Evolutionary conservation across 2,113 vertebrate species (phyloP).

Genomic region (Cricetomys ansorgei): DNA sequence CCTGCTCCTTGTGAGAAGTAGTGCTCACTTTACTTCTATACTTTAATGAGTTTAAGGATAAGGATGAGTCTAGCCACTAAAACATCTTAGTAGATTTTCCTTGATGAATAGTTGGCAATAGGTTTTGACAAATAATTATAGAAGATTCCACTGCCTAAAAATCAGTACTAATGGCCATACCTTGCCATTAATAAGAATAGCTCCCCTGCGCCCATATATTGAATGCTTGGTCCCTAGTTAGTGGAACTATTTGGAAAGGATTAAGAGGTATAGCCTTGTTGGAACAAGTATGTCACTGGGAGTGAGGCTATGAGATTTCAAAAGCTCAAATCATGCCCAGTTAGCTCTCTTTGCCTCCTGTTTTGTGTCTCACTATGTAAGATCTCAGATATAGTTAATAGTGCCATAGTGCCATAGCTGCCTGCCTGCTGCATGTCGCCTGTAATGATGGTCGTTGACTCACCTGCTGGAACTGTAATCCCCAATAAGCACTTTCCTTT

Average conservation of each 20-base stretch:
- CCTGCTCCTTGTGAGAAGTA: background rate
- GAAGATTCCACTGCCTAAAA: background rate
- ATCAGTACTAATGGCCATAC: background rate
- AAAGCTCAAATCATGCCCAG: too few relatives aligned
- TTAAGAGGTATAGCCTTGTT: background rate
- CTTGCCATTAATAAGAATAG: background rate
- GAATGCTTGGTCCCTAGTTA: background rate
- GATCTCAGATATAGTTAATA: background rate
- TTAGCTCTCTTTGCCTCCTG: background rate
- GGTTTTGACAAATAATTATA: background rate
- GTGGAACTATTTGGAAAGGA: background rate
- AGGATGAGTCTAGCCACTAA: background rate
- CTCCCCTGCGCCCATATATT: background rate
- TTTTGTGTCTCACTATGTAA: background rate
- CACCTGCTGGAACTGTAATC: background rate
- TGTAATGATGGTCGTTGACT: accelerated
- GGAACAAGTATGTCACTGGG: background rate
- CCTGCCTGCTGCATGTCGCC: background rate
- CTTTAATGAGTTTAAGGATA: background rate
- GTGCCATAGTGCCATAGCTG: background rate
- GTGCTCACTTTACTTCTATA: background rate
- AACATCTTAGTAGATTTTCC: background rate
- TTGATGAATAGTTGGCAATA: background rate
- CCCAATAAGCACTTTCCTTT: background rate
- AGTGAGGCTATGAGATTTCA: background rate